Evolutionary conservation across 2,797 vertebrate species (phyloP), one percentile per base, ranked within the genome.

Genomic region (Pipistrellus pipistrellus): DNA sequence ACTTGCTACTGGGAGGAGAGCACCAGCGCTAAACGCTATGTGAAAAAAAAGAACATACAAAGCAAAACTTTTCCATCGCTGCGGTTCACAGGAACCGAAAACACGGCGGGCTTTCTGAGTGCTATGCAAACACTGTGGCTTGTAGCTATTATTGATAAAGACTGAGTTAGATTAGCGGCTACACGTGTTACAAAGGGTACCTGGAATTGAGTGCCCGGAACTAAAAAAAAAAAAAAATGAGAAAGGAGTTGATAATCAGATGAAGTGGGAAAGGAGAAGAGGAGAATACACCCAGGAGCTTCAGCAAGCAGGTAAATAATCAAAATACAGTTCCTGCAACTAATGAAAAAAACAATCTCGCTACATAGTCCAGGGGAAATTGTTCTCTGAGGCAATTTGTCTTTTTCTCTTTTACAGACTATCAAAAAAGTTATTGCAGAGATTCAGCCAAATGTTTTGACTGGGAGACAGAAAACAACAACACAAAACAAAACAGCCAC

Each of bases 361-460:
- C 87, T 87, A 4, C 21, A 5, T 30, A 82, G 44, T 78, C 73
- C 85, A 5, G 41, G 66, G 85, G 57, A 93, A 92, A 94, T 53
- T 57, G 38, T 89, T 83, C 46, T 68, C 88, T 93, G 90, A 66
- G 18, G 14, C 57, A 88, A 95, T 94, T 91, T 90, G 73, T 77
- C 46, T 8, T 51, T 76, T 32, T 76, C 10, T 91, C 75, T 91
- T 84, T 89, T 87, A 48, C 76, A 51, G 92, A 76, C 7, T 69
- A 95, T 71, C 51, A 18, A 51, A 95, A 80, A 96, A 51, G 78
- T 90, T 83, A 95, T 95, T 96, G 97, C 62, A 77, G 84, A 96
- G 97, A 83, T 76, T 91, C 68, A 84, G 90, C 25, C 91, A 95
- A 94, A 95, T 90, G 71, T 96, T 94, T 94, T 91, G 77, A 94